Base-by-base conservation (phyloP, 2,888 invertebrate genomes). In the Lamellibrachia satsuma region DNA sequence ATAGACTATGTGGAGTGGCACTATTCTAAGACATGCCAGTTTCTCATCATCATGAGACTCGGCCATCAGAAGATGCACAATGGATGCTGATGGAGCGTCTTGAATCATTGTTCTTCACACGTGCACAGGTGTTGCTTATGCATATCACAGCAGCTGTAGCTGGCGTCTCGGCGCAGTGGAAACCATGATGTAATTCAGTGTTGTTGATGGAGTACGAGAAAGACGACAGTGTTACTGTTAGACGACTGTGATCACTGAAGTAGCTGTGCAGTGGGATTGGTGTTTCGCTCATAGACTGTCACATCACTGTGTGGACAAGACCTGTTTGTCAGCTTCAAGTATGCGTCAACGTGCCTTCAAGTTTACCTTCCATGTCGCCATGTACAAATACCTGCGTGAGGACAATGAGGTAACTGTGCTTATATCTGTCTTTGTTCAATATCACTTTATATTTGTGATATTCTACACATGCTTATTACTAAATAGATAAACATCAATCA, bases 281-380 rank as follows among this genome's bases (percentile, higher is more conserved):
- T 39, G 39, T 39, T 39, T 39, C 1, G 39, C 39, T 39, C 39
- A 39, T 3, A 22, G 75, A 6, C 22, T 75, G 75, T 75, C 75
- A 75, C 22, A 75, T 75, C 75, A 22, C 75, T 6, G 75, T 39
- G 39, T 75, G 22, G n/a, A 75, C 75, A 22, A 75, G 75, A 75
- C 75, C 22, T 11, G 75, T 75, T 75, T 75, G 75, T 75, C 22
- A 15, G 75, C 75, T 11, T 75, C 75, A 75, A 75, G 75, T 22
- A 75, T 75, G 75, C 75, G 75, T 22, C 75, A 75, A 22, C 75
- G 75, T 75, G 75, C 75, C 22, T 75, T 75, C n/a, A 75, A 75
- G 75, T 75, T 75, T n/a, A 75, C 75, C 15, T 75, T 75, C 75
- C 75, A 75, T 75, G 75, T 75, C 75, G n/a, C 15, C 75, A 75